phyloP scores from a whole-genome alignment of 2,888 invertebrate genomes.

The Carcina quercana region DNA sequence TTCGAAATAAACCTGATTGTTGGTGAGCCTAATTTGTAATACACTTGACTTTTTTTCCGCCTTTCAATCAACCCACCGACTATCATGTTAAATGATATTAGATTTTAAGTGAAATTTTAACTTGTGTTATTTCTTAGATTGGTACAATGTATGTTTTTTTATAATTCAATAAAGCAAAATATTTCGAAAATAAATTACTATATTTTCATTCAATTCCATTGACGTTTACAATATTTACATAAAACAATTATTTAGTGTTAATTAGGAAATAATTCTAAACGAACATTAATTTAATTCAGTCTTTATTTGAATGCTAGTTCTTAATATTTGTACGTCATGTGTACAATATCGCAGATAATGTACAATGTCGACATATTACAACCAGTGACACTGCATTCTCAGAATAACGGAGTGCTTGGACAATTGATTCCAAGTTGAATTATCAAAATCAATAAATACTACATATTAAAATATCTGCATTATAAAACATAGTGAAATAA shows the following conservation, averaged over 20 bases:
- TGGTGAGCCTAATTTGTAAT: too few species aligned
- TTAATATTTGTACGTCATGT: too few species aligned
- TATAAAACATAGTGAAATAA: conserved; percentile 20
- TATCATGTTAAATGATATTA: conserved; percentile 10
- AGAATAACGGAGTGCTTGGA: too few species aligned
- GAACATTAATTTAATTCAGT: conserved; percentile 61
- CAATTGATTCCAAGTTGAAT: background rate
- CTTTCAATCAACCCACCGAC: conserved; percentile 3
- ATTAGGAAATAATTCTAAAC: conserved; percentile 36
- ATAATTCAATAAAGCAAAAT: conserved; percentile 34
- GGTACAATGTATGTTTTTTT: background rate
- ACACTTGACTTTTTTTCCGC: too few species aligned
- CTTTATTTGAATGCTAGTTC: too few species aligned
- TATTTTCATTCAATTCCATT: conserved; percentile 56
- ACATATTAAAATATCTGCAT: conserved; percentile 7
- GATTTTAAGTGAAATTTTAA: conserved; percentile 1
- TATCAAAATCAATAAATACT: conserved; percentile 1
- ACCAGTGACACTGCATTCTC: too few species aligned
- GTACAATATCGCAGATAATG: too few species aligned
- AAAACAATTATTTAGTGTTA: conserved; percentile 29
- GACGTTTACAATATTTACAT: conserved; percentile 47
- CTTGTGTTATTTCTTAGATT: conserved; percentile 7
- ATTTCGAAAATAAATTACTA: conserved; percentile 61
- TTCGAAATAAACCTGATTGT: too few species aligned
- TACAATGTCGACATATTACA: too few species aligned